Evolutionary conservation across 2,797 vertebrate species (phyloP).

Genomic region (Clangula hyemalis): DNA sequence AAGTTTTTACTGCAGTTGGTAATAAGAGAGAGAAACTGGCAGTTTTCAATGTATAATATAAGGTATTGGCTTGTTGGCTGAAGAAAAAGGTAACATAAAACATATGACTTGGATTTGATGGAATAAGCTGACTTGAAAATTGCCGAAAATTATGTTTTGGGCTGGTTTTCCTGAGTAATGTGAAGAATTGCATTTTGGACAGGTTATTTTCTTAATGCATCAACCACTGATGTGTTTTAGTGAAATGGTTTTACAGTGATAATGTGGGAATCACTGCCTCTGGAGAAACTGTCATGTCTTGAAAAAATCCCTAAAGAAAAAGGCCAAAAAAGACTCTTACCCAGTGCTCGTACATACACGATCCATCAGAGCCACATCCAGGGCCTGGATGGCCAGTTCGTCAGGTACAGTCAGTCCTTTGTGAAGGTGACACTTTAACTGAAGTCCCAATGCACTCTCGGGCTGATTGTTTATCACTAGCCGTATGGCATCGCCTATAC

Average conservation of each 20-base stretch:
- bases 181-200: not conserved
- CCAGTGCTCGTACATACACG: conserved; percentile 82
- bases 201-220: not conserved
- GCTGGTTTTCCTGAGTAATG: not conserved
- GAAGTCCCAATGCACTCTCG: conserved; percentile 81
- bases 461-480: conserved; percentile 79
- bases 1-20: not conserved
- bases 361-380: conserved; percentile 87
- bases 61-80: not conserved
- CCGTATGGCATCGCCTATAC: conserved; percentile 84
- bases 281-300: not conserved
- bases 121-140: not conserved
- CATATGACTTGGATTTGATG: not conserved
- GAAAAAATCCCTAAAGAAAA: not conserved
- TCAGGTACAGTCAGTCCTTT: conserved; percentile 87
- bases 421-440: conserved; percentile 82
- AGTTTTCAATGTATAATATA: not conserved
- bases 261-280: not conserved
- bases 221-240: not conserved
- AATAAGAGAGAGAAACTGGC: not conserved
- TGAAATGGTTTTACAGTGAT: not conserved
- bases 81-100: not conserved
- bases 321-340: conserved; percentile 73
- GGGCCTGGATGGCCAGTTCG: conserved; percentile 87
- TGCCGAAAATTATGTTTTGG: not conserved